Conservation (phyloP, 2,888 invertebrate species). For the Temnothorax rugatulus region DNA sequence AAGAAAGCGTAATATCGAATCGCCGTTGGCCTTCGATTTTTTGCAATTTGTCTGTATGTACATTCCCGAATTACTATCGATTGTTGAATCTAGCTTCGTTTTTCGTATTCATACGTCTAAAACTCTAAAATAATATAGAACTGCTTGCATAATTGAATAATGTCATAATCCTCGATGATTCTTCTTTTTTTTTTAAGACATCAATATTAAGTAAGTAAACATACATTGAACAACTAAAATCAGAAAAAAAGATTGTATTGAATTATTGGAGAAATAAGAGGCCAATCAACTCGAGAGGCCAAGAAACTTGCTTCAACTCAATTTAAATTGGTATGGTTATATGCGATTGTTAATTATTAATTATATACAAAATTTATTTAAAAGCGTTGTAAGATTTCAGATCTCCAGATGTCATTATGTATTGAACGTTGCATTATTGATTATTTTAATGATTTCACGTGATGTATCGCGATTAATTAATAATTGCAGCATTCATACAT, state of each 20-base stretch:
- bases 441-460: neutral
- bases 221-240: neutral
- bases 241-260: neutral
- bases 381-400: neutral
- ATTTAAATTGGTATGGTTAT: neutral
- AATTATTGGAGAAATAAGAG: neutral
- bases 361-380: neutral
- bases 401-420: neutral
- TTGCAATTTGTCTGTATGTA: neutral
- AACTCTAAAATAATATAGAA: neutral
- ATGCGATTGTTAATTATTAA: neutral
- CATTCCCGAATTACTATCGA: neutral
- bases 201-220: neutral
- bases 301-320: neutral
- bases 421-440: neutral
- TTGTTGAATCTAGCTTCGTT: neutral
- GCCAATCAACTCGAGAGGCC: neutral
- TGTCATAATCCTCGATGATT: neutral
- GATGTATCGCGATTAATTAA: slow-evolving; percentile 22
- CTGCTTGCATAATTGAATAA: neutral
- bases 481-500: neutral
- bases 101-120: neutral
- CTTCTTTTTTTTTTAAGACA: neutral
- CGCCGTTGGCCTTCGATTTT: slow-evolving; percentile 40
- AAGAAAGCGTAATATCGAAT: slow-evolving; percentile 13